phyloP scores from a whole-genome alignment of 2,888 invertebrate genomes.

The Xestia rhomboidea region DNA sequence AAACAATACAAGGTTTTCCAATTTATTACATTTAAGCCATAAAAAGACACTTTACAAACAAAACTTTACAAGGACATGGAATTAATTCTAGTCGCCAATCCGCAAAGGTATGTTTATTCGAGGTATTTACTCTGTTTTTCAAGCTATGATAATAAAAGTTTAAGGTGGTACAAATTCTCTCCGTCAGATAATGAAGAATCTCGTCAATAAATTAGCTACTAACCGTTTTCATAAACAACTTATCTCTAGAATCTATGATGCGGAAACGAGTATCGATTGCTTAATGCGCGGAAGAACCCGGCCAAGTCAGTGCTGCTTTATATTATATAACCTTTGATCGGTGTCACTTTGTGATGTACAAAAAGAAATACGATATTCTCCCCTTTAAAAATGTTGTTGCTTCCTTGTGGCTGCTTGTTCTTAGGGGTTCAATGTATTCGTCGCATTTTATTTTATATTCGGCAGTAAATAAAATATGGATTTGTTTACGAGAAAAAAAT shows the following conservation, averaged over 20 bases:
- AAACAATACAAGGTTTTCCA: background rate
- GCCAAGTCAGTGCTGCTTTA: slow-evolving; percentile 36
- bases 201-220: slow-evolving; percentile 1
- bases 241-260: slow-evolving; percentile 34
- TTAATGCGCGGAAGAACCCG: slow-evolving; percentile 50
- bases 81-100: background rate
- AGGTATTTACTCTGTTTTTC: background rate
- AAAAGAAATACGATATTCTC: slow-evolving; percentile 37
- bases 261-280: slow-evolving; percentile 53
- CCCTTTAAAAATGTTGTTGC: slow-evolving; percentile 14
- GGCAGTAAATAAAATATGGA: background rate
- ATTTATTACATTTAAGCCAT: background rate
- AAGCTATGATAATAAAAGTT: background rate
- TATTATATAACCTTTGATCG: slow-evolving; percentile 44
- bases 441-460: background rate
- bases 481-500: background rate
- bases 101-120: background rate
- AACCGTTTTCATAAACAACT: slow-evolving; percentile 25
- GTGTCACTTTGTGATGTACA: slow-evolving; percentile 38
- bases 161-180: background rate
- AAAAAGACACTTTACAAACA: background rate
- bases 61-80: background rate
- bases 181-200: background rate
- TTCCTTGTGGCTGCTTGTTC: background rate
- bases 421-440: background rate